Percentiles rank a stretch among this genome's conserved stretches.
Evolutionary conservation across 2,888 invertebrate genomes (phyloP).

Genomic region (Cordilura impudica): DNA sequence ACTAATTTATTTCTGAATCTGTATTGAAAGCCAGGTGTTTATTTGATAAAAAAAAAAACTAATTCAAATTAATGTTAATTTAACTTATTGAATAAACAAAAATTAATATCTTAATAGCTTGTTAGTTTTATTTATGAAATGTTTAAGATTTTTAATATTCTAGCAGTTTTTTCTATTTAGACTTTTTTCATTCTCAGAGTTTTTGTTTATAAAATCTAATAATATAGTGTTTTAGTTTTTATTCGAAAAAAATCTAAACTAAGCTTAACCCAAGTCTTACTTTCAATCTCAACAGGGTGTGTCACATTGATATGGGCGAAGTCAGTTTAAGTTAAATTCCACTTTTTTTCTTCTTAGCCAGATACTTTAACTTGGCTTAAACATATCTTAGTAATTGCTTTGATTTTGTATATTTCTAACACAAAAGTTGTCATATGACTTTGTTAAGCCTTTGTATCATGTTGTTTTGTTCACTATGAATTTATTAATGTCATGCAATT

Average conservation of each 20-base stretch:
- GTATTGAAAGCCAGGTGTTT: conserved; percentile 27
- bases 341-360: background rate
- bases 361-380: conserved; percentile 6
- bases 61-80: conserved; percentile 29
- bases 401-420: conserved; percentile 16
- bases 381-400: conserved; percentile 25
- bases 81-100: conserved; percentile 7
- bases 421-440: conserved; percentile 37
- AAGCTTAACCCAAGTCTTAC: conserved; percentile 23
- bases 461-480: background rate
- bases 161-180: background rate
- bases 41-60: conserved; percentile 22
- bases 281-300: conserved; percentile 45
- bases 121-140: conserved; percentile 1
- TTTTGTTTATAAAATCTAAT: background rate
- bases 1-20: background rate
- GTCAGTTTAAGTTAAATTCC: conserved; percentile 18
- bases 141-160: background rate
- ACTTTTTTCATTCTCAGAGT: background rate
- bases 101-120: background rate
- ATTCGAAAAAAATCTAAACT: background rate
- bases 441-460: conserved; percentile 2
- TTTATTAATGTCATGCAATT: conserved; percentile 44
- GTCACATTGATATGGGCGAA: conserved; percentile 48
- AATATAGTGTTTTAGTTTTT: background rate